Conservation (phyloP, 2,797 vertebrate species). For the Chaetodon trifasciatus region DNA sequence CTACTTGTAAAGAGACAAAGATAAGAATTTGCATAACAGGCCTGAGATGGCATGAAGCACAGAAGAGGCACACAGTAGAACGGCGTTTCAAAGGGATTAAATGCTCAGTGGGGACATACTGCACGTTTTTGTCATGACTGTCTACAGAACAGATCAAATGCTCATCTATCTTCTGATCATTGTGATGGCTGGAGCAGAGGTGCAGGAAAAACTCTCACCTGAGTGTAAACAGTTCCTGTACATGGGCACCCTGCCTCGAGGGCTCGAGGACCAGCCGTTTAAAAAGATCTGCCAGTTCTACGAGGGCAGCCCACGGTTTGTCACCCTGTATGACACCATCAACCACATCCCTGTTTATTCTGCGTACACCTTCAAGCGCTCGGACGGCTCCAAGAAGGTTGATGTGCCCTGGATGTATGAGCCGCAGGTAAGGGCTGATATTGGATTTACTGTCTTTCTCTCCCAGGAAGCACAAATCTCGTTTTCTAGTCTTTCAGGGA, state of each 20-base stretch:
- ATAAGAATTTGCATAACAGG: constrained; percentile 75
- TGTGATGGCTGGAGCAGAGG: constrained; percentile 68
- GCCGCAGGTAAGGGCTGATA: constrained; percentile 74
- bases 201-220: constrained; percentile 80
- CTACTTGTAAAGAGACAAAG: constrained; percentile 23
- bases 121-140: constrained; percentile 48
- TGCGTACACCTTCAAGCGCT: constrained; percentile 83
- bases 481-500: neutral
- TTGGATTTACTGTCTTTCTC: neutral
- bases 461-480: neutral
- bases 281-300: constrained; percentile 90
- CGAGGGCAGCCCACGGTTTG: constrained; percentile 82
- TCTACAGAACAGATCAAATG: constrained; percentile 9
- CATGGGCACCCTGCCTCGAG: constrained; percentile 84
- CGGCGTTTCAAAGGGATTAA: constrained; percentile 22
- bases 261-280: constrained; percentile 78
- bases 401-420: constrained; percentile 87
- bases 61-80: constrained; percentile 8
- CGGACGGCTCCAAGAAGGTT: constrained; percentile 78
- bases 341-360: constrained; percentile 83
- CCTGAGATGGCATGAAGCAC: constrained; percentile 15
- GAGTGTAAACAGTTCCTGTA: constrained; percentile 90
- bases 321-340: constrained; percentile 87
- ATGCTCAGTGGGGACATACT: constrained; percentile 10
- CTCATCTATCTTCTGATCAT: constrained; percentile 51